phyloP scores from a whole-genome alignment of 2,113 vertebrate genomes.

The Bubo bubo region DNA sequence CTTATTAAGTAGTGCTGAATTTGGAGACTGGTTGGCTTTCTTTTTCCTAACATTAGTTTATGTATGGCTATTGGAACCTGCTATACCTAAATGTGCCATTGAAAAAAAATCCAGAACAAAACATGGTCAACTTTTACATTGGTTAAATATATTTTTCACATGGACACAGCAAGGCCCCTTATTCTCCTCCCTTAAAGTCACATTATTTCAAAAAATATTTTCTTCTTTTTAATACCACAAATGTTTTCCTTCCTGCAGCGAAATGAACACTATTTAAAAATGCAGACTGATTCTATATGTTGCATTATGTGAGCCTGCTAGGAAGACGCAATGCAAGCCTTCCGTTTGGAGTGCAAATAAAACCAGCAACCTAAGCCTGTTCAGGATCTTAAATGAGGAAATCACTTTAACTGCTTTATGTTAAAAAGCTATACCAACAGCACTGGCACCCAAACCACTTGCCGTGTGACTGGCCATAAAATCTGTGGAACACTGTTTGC shows the following conservation, averaged over 20 bases:
- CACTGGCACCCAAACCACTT: not conserved
- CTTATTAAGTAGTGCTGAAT: not conserved
- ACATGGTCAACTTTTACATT: not conserved
- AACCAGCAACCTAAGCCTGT: not conserved
- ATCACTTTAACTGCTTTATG: not conserved
- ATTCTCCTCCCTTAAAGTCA: not conserved
- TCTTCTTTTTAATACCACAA: not conserved
- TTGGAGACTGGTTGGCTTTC: not conserved
- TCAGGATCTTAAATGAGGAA: not conserved
- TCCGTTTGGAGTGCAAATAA: not conserved
- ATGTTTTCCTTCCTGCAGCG: not conserved
- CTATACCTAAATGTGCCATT: not conserved
- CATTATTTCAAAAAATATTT: not conserved
- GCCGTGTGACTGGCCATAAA: not conserved
- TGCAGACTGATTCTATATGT: not conserved
- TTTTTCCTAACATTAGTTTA: not conserved
- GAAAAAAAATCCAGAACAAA: not conserved
- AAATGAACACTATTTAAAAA: not conserved
- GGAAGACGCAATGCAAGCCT: not conserved
- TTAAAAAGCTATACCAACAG: not conserved
- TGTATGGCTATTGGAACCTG: not conserved
- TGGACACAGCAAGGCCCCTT: not conserved
- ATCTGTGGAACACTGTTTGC: not conserved
- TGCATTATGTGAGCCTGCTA: fast-evolving
- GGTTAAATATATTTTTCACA: not conserved